Evolutionary conservation across 2,113 vertebrate genomes (phyloP).

Genomic region (Rhea americana): DNA sequence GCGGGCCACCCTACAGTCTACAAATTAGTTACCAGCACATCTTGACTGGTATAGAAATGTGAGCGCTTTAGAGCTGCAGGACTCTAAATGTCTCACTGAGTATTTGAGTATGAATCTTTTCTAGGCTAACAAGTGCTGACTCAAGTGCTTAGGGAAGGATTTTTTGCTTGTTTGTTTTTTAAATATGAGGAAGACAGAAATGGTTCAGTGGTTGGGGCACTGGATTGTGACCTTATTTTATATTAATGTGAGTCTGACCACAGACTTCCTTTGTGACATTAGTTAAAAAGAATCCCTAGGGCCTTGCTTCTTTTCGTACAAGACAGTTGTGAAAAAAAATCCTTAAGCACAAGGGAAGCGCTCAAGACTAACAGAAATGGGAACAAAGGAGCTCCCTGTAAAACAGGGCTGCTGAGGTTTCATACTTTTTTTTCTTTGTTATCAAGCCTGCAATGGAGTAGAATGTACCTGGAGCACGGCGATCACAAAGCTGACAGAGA

Average conservation of each 20-base stretch:
- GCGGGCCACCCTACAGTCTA: not conserved
- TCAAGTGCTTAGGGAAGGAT: not conserved
- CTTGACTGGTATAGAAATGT: not conserved
- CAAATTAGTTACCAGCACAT: not conserved
- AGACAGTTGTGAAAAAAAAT: not conserved
- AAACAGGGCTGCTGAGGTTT: not conserved
- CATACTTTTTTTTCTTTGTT: not conserved
- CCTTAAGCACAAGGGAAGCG: not conserved
- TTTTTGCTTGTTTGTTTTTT: not conserved
- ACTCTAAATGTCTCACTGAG: not conserved
- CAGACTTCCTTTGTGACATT: not conserved
- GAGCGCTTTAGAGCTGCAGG: not conserved
- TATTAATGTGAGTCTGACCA: not conserved
- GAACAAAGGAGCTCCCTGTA: not conserved
- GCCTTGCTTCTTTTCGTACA: not conserved
- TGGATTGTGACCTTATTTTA: not conserved
- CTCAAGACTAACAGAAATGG: not conserved
- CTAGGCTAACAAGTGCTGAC: not conserved
- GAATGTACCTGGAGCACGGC: not conserved
- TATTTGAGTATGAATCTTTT: not conserved
- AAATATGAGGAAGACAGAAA: not conserved
- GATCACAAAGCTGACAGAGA: not conserved
- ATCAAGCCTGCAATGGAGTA: not conserved
- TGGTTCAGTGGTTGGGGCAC: not conserved
- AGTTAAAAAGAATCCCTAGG: not conserved